These are phyloP conservation scores for Rhea pennata DNA, from an alignment of 2,113 vertebrate genomes.

Conservation along the genomic window DNA sequence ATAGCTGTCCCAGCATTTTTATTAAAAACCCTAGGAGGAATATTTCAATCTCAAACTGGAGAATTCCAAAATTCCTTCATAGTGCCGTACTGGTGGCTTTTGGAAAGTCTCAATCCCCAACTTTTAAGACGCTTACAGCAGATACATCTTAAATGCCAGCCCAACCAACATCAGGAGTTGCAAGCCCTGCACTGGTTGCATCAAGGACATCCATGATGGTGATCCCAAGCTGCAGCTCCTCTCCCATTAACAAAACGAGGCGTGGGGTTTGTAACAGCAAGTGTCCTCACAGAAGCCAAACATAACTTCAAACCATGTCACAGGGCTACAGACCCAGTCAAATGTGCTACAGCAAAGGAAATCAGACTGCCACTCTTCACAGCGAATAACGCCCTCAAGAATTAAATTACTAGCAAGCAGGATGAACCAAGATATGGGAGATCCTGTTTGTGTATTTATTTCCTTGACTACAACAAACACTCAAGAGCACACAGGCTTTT, in stretches of 20 bases:
- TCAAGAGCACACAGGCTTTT: background rate
- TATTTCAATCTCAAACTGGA: background rate
- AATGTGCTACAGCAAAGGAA: background rate
- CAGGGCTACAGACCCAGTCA: background rate
- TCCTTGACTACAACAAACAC: slow-evolving; percentile 26
- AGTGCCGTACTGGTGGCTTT: background rate
- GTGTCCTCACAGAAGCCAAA: background rate
- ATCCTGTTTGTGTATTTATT: slow-evolving; percentile 40
- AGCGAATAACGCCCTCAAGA: background rate
- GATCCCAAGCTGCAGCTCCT: background rate
- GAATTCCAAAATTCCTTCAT: background rate
- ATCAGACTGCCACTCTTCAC: fast-evolving
- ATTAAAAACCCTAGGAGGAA: background rate
- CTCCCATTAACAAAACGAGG: background rate
- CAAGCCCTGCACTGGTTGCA: background rate
- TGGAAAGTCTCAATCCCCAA: no score
- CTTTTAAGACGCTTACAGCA: background rate
- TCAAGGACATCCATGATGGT: background rate
- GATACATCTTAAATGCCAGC: background rate
- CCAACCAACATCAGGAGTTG: background rate
- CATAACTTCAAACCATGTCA: background rate
- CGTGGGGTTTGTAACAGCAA: background rate
- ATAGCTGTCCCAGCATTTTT: background rate
- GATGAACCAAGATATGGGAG: slow-evolving; percentile 1
- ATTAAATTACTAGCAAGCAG: slow-evolving; percentile 7